Evolutionary conservation across 2,888 invertebrate species (phyloP).

Genomic region (Sycophila texana): DNA sequence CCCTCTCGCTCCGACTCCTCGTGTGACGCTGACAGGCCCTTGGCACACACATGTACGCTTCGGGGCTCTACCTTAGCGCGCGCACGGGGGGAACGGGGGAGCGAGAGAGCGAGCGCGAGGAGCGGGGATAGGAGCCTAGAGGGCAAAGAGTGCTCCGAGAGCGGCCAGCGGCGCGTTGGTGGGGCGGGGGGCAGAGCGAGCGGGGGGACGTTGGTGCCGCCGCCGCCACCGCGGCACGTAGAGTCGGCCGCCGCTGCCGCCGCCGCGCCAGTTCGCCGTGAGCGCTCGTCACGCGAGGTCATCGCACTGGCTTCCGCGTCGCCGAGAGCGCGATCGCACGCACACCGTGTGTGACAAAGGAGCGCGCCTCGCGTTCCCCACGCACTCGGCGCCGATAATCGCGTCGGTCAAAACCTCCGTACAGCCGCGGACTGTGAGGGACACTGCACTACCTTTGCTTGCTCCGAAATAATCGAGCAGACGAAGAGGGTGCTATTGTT

Average conservation of each 20-base stretch:
- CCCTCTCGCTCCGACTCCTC: constrained; percentile 46
- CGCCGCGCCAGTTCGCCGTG: constrained; percentile 84
- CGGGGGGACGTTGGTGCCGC: constrained; percentile 50
- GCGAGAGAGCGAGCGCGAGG: constrained; percentile 55
- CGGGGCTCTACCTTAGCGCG: constrained; percentile 26
- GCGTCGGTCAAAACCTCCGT: not conserved
- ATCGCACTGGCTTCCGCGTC: constrained; percentile 16
- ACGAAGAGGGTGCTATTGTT: not conserved
- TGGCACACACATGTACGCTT: constrained; percentile 34
- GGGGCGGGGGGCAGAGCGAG: constrained; percentile 58
- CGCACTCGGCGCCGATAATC: too few species aligned
- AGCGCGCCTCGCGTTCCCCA: not conserved
- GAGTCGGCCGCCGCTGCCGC: constrained; percentile 58
- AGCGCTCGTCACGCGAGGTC: constrained; percentile 78
- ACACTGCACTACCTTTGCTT: not conserved
- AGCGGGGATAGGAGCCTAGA: constrained; percentile 62
- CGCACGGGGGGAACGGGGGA: not conserved
- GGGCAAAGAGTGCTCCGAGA: constrained; percentile 61
- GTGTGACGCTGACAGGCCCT: constrained; percentile 50
- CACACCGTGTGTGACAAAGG: too few species aligned
- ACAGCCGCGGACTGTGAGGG: not conserved
- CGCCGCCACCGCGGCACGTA: constrained; percentile 72
- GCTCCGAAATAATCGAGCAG: not conserved
- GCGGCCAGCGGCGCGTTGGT: constrained; percentile 61
- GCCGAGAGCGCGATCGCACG: not conserved